Evolutionary conservation across 2,797 vertebrate genomes (phyloP), one percentile per base, ranked within the genome.

Genomic region (Halcyon smyrnensis): DNA sequence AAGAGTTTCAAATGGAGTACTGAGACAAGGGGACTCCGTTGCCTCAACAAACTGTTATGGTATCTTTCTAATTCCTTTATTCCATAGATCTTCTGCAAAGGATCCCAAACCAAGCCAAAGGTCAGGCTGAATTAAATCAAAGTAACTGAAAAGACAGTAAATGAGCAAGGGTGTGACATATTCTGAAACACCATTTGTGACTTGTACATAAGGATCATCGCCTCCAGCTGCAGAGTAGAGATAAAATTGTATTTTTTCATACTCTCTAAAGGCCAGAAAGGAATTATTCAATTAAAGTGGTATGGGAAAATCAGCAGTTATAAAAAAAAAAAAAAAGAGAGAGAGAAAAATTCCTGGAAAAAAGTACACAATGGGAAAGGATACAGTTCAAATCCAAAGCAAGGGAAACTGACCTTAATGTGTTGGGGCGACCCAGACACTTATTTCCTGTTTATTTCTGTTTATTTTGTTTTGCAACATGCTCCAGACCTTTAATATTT

Each of bases 381-480:
- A 39, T 45, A 79, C 9, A 20, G 11, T 41, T 70, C 62, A 82
- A 89, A 65, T 53, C 34, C 80, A 91, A 82, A 86, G 62, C 21
- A 28, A n/a, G 14, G 23, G 16, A 7, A 92, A 45, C 36, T 75
- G 92, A 80, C 75, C 82, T 92, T 82, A 88, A 46, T 17, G 39
- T 48, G 48, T 45, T 84, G 20, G 79, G 60, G 37, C 74, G 93
- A 41, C 18, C 79, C 5, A 5, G 56, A 51, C 48, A 51, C 41
- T 76, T 65, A 76, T 89, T 96, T 96, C 92, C 92, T 96, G 71
- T 92, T 95, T 97, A 70, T 76, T 89, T 93, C 30, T 80, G 41
- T 90, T 86, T 85, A 80, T 43, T 93, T 90, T 90, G 37, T 87
- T 93, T 91, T 85, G 76, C 46, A 94, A 59, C 19, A 43, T 39